Percentiles rank a stretch among this genome's conserved stretches.
phyloP scores from a whole-genome alignment of 2,113 vertebrate species.

The Donacobius atricapilla region DNA sequence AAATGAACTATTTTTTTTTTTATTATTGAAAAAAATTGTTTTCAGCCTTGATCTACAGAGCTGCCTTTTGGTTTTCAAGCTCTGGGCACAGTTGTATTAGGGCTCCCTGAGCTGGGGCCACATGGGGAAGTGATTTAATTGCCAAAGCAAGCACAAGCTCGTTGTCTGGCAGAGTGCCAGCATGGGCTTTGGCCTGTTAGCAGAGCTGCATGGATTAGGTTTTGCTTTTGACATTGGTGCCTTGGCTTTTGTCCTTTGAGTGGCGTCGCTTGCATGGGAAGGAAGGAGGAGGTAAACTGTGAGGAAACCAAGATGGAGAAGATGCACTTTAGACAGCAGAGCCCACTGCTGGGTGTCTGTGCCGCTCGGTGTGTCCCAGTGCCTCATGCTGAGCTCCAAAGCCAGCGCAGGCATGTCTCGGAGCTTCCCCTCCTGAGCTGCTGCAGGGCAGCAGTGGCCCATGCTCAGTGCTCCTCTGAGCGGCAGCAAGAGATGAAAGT shows the following conservation, averaged over 20 bases:
- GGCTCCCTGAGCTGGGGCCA: background rate
- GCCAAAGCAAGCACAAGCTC: background rate
- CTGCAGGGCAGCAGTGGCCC: background rate
- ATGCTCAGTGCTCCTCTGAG: background rate
- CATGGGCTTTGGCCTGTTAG: rapidly evolving
- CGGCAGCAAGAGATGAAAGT: background rate
- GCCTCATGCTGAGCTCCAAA: background rate
- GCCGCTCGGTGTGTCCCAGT: rapidly evolving
- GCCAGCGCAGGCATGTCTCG: rapidly evolving
- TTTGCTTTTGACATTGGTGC: background rate
- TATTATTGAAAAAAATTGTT: rapidly evolving
- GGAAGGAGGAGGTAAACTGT: background rate
- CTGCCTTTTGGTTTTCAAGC: background rate
- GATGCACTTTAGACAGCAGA: background rate
- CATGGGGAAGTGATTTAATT: background rate
- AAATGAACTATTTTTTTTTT: background rate
- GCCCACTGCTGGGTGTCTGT: rapidly evolving
- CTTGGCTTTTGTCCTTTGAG: background rate
- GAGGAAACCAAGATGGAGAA: background rate
- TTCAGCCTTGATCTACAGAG: background rate
- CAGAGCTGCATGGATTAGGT: background rate
- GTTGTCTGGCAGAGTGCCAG: background rate
- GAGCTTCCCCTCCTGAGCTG: background rate
- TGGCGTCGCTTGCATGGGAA: rapidly evolving
- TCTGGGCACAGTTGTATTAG: background rate